Base-by-base conservation (phyloP, 2,113 vertebrate species). In the Toxotes jaculatrix region DNA sequence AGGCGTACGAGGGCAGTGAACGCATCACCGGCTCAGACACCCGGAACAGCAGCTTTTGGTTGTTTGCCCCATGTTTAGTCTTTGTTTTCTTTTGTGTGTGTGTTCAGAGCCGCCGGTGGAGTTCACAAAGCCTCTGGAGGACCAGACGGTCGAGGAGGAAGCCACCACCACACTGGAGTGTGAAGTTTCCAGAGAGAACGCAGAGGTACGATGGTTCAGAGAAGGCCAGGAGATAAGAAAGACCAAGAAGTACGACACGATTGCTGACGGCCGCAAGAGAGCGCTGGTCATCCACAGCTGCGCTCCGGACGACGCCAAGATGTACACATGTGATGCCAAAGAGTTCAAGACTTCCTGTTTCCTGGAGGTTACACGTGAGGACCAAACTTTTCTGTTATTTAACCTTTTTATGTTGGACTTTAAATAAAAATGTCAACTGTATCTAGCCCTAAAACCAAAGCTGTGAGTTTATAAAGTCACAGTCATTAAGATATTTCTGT, bases 131-230 rank as follows among this genome's bases (percentile, higher is more conserved):
- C 96, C 97, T 79, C 96, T 99, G 94, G 97, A 98, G 84, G 98
- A 99, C 92, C 98, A 98, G 93, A 98, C 96, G 19, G 98, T 99
- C 90, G 98, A 99, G 92, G 98, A 99, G 79, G 98, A 99, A 79
- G 96, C 97, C 66, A 97, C 96, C 21, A 97, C 96, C 27, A 91
- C 95, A 13, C 85, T 99, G 65, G 98, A 99, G 87, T 99, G 98
- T 90, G 97, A 99, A 94, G 95, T 99, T 23, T 98, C 98, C 91
- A 95, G 97, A 89, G 98, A 98, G 86, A 98, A 96, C 11, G 98
- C 97, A 3, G 96, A 97, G 60, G 98, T 99, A 19, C 95, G 87
- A 67, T 99, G 98, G 98, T 97, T 97, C 91, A 96, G 95, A 93
- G 97, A 99, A 1, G 97, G 97, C 34, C 95, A 97, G 91, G 96